phyloP scores from a whole-genome alignment of 2,113 vertebrate genomes.

The Sturnus vulgaris region DNA sequence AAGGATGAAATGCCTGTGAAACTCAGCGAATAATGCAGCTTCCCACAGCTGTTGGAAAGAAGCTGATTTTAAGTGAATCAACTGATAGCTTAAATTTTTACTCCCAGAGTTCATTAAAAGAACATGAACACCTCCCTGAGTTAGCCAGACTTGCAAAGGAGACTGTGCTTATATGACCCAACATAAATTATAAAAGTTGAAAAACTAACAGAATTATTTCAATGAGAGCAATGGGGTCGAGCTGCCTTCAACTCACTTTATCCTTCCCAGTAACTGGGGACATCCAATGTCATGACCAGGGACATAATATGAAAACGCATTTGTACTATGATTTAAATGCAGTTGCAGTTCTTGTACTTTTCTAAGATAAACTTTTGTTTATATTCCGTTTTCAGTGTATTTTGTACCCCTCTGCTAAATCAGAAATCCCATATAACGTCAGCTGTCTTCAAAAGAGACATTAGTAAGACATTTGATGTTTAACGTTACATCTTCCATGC shows the following conservation, averaged over 20 bases:
- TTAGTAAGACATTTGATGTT: not conserved
- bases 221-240: not conserved
- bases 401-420: not conserved
- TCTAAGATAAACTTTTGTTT: not conserved
- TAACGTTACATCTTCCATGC: fast-evolving
- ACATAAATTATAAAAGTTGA: not conserved
- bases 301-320: not conserved
- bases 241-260: not conserved
- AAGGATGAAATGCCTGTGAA: not conserved
- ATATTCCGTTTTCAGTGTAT: not conserved
- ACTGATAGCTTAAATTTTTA: not conserved
- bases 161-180: not conserved
- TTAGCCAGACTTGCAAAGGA: not conserved
- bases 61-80: not conserved
- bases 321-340: not conserved
- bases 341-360: not conserved
- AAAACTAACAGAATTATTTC: not conserved
- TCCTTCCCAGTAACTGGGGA: not conserved
- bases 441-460: not conserved
- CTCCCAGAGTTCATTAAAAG: not conserved
- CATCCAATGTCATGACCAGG: not conserved
- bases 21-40: not conserved
- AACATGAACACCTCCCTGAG: not conserved
- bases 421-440: not conserved
- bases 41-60: not conserved